Base-by-base conservation (phyloP, 1,140 invertebrate species). In the Zaprionus taronus region DNA sequence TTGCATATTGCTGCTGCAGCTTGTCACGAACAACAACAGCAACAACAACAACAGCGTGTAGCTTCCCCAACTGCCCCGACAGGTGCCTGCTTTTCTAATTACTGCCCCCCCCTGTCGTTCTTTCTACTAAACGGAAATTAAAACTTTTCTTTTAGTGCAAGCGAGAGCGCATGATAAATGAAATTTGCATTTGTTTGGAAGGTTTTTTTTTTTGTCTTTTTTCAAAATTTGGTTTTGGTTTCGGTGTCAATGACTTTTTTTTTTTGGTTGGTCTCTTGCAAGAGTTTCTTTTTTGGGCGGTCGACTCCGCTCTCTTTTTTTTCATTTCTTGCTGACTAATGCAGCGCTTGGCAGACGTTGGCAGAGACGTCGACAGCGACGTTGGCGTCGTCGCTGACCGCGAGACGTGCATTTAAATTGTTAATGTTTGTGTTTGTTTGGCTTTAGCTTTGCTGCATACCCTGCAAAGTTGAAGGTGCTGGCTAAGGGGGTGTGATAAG, bases 231-330 rank as follows among this genome's bases (percentile, higher is more conserved):
- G 11, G 64, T 60, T 34, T 38, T 60, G 20, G n/a, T 56, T 84
- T 84, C 81, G 62, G 72, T 85, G 82, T 84, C 82, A 84, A 84
- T 84, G 82, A 84, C 82, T 84, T 81, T 69, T 69, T 83, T 80
- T 80, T 81, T 79, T n/a, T n/a, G n/a, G n/a, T n/a, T 79, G 79
- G 75, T 73, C 68, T 81, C 64, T 71, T 85, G 78, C 71, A 79
- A 81, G 41, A 47, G 83, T 85, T 85, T 85, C 82, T 85, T 85
- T 83, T 83, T 83, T 83, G 74, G 81, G 71, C 68, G 76, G 68
- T 72, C 60, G 36, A 47, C 49, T 22, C 51, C 78, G 82, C 81
- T 84, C 82, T 81, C 78, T 84, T 84, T 70, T 70, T 66, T 61
- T 49, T 14, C n/a, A 64, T 72, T 85, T 77, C 72, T 70, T 78